Conservation (phyloP, 1,140 invertebrate species). For the Lepidotrigona ventralis region DNA sequence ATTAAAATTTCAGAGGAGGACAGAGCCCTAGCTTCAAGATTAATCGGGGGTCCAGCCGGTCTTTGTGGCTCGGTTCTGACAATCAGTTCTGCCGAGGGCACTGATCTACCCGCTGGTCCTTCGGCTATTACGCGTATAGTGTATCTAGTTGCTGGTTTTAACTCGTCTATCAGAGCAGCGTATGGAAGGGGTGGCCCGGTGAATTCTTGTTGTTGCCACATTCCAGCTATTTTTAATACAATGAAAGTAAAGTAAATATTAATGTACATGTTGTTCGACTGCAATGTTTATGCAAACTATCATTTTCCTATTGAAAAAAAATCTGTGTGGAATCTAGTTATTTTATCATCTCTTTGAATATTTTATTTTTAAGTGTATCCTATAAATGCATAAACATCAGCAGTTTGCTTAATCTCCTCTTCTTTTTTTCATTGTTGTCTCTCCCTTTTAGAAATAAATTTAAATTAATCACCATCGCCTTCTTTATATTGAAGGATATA, state of each 20-base stretch:
- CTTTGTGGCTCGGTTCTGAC: constrained; percentile 89
- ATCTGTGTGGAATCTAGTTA: too few relatives aligned
- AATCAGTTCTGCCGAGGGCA: constrained; percentile 85
- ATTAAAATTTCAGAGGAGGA: constrained; percentile 89
- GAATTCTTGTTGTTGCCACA: constrained; percentile 86
- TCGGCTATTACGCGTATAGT: constrained; percentile 87
- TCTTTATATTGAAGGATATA: constrained; percentile 88
- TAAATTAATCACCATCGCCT: constrained; percentile 79
- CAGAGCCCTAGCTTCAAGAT: constrained; percentile 85
- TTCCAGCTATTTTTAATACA: constrained; percentile 72
- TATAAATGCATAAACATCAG: too few relatives aligned
- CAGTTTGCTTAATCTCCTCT: neutral
- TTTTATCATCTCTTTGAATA: too few relatives aligned
- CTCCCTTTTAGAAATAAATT: neutral
- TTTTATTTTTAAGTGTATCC: too few relatives aligned
- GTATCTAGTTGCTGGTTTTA: constrained; percentile 90
- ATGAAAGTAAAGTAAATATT: neutral
- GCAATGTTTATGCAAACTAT: neutral
- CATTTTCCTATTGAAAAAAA: too few relatives aligned
- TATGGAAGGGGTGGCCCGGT: constrained; percentile 83
- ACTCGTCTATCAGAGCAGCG: constrained; percentile 84
- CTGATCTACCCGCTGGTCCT: constrained; percentile 87
- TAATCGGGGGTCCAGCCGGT: constrained; percentile 87
- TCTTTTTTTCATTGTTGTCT: neutral
- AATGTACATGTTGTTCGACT: neutral